Base-by-base conservation (phyloP, 2,113 vertebrate genomes). In the Echinops telfairi region DNA sequence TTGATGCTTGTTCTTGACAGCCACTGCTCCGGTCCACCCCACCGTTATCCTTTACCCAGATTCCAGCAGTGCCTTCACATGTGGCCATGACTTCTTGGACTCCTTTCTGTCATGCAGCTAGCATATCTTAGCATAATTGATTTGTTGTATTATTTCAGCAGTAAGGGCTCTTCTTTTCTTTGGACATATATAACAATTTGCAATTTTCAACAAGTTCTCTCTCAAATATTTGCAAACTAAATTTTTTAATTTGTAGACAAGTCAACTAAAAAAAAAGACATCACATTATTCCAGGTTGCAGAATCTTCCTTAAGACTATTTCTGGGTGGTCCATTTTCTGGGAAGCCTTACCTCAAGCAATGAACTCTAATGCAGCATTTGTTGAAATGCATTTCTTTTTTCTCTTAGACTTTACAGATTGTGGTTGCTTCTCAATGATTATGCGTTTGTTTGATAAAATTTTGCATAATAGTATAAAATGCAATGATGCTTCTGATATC, bases 401-500 rank as follows among this genome's bases (percentile, higher is more conserved):
- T 2, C 57, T 58, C 40, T 91, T 91, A 40, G 82, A 80, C 11
- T 90, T 85, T 66, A 73, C 87, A 92, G 38, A 92, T 6, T 81
- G n/a, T 80, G 86, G 15, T 83, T 92, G 83, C 64, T 73, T 58
- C 82, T 91, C 31, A 86, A 75, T 16, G 16, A 77, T 33, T 80
- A 86, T 68, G 38, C 33, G 83, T 47, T 94, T 73, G 93, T 88
- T 70, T 86, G 58, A 53, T 22, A 95, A 73, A 1, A 88, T 84
- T 96, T 95, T 95, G 36, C 36, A 86, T 57, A 64, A 95, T 8
- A 81, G 38, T 14, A 58, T 86, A 9, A 82, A 89, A 83, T 90
- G 88, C 84, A 58, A 73, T 95, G 92, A 62, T n/a, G 77, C 43
- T 94, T 86, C 47, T 62, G 8, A 90, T 83, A 12, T 84, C 82